phyloP scores from a whole-genome alignment of 2,888 invertebrate species.

The Choristoneura rosaceana region DNA sequence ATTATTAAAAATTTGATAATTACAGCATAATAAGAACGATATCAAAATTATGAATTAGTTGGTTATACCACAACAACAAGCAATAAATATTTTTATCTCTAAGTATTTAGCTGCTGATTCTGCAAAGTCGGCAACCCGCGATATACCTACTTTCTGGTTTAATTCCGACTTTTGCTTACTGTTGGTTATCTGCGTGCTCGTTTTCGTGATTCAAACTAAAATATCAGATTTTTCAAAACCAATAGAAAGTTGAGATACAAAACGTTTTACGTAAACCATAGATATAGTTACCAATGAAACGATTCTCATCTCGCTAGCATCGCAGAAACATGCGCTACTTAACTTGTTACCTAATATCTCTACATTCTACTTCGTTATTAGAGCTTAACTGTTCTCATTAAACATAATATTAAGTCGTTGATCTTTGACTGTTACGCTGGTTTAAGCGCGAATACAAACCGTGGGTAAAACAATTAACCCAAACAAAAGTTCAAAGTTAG shows the following conservation, averaged over 20 bases:
- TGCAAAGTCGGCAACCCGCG: no score
- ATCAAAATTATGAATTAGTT: no score
- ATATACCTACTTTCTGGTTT: no score
- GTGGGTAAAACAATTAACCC: slow-evolving; percentile 41
- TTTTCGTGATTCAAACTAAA: no score
- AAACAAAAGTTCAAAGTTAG: slow-evolving; percentile 32
- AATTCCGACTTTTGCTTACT: no score
- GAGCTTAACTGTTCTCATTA: slow-evolving; percentile 25
- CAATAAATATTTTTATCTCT: no score
- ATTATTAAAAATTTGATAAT: no score
- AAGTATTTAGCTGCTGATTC: no score
- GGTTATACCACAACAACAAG: no score
- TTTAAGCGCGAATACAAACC: slow-evolving; percentile 31
- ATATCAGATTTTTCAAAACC: not conserved
- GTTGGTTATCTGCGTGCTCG: no score
- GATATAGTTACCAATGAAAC: not conserved
- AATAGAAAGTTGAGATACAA: not conserved
- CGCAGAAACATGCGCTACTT: slow-evolving; percentile 16
- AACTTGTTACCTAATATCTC: slow-evolving; percentile 23
- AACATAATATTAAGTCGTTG: slow-evolving; percentile 25
- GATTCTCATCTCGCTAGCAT: not conserved
- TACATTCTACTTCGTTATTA: slow-evolving; percentile 21
- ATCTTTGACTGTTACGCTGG: slow-evolving; percentile 20
- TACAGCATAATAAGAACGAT: no score
- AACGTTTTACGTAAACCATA: not conserved